Evolutionary conservation across 1,140 invertebrate species (phyloP).

Genomic region (Zaprionus capensis): DNA sequence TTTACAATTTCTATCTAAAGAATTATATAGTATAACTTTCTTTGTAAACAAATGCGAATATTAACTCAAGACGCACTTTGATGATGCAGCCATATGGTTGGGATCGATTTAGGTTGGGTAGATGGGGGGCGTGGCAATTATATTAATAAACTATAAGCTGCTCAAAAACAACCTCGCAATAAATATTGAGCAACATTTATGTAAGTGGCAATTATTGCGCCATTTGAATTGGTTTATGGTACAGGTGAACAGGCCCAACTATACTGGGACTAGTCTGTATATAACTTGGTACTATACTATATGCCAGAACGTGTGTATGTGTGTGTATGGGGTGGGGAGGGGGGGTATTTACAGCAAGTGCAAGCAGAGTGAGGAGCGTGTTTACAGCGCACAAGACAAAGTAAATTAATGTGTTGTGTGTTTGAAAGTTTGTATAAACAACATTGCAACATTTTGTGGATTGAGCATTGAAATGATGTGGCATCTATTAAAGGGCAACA

Average conservation of each 20-base stretch:
- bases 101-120: neutral
- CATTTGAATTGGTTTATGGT: slow-evolving; percentile 64
- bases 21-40: slow-evolving; percentile 7
- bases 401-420: slow-evolving; percentile 76
- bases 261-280: neutral
- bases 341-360: slow-evolving; percentile 28
- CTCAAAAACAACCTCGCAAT: slow-evolving; percentile 41
- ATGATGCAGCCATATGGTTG: slow-evolving; percentile 7
- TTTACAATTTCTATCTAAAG: neutral
- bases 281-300: slow-evolving; percentile 1
- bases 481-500: slow-evolving; percentile 8
- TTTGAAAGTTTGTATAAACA: slow-evolving; percentile 76
- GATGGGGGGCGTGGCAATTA: slow-evolving; percentile 20
- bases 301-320: slow-evolving; percentile 7
- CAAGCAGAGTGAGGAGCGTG: slow-evolving; percentile 40
- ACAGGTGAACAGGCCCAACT: slow-evolving; percentile 34
- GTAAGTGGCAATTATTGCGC: slow-evolving; percentile 77
- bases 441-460: slow-evolving; percentile 45
- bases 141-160: slow-evolving; percentile 52
- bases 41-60: slow-evolving; percentile 9
- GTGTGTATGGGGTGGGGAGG: neutral
- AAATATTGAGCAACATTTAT: slow-evolving; percentile 71
- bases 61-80: slow-evolving; percentile 30
- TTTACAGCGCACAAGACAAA: slow-evolving; percentile 72
- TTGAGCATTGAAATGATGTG: slow-evolving; percentile 28